Conservation (phyloP, 1,140 invertebrate species). For the Hyles euphorbiae region DNA sequence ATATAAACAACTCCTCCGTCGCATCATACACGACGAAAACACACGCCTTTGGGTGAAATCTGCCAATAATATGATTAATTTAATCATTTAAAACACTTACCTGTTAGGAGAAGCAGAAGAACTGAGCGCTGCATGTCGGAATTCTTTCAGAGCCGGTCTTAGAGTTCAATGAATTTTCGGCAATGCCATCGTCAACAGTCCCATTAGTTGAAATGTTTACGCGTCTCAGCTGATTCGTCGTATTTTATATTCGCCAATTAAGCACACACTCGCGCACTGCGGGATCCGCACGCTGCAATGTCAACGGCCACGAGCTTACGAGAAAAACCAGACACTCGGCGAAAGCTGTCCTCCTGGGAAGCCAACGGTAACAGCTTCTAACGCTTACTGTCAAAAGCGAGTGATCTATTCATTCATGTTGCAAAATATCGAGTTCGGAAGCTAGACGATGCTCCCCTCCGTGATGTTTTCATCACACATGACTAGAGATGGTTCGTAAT, state of each 20-base stretch:
- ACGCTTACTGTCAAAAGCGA: conserved; percentile 10
- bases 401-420: conserved; percentile 51
- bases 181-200: conserved; percentile 45
- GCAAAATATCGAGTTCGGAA: conserved; percentile 30
- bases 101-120: conserved; percentile 54
- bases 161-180: conserved; percentile 35
- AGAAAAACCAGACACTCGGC: conserved; percentile 61
- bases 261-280: conserved; percentile 73
- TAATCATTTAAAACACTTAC: conserved; percentile 32
- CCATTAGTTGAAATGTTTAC: conserved; percentile 60
- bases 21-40: conserved; percentile 10
- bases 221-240: conserved; percentile 59
- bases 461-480: conserved; percentile 71
- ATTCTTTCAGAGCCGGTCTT: conserved; percentile 29
- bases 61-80: not conserved
- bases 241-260: conserved; percentile 56
- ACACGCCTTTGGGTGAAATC: conserved; percentile 3
- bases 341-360: conserved; percentile 49
- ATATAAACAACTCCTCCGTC: not conserved
- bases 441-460: conserved; percentile 45
- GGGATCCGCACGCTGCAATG: conserved; percentile 70
- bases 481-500: conserved; percentile 43
- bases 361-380: conserved; percentile 10
- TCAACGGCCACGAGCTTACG: conserved; percentile 67
- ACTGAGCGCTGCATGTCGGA: conserved; percentile 58